Evolutionary conservation across 2,113 vertebrate species (phyloP).

Genomic region (Pleuronectes platessa): DNA sequence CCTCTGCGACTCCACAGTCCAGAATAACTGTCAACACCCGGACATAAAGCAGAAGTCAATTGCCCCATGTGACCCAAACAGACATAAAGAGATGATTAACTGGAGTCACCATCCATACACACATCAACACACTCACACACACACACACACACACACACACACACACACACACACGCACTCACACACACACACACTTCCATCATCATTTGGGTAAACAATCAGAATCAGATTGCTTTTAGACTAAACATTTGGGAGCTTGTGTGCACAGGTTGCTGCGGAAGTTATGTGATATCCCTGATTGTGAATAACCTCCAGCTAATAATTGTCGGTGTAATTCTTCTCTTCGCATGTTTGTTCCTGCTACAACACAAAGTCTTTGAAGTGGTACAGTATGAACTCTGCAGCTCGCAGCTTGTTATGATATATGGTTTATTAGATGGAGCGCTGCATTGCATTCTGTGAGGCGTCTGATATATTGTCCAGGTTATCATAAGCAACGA

Average conservation of each 20-base stretch:
- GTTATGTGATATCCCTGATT: neutral
- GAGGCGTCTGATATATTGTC: neutral
- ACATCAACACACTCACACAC: conserved; percentile 30
- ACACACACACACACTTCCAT: neutral
- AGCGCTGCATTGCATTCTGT: neutral
- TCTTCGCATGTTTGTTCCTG: neutral
- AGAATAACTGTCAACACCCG: conserved; percentile 62
- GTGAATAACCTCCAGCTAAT: conserved; percentile 2
- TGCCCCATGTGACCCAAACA: conserved; percentile 31
- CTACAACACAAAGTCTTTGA: conserved; percentile 18
- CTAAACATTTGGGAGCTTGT: neutral
- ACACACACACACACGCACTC: conserved; percentile 24
- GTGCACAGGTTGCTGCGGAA: neutral
- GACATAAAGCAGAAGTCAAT: conserved; percentile 57
- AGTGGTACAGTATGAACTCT: conserved; percentile 12
- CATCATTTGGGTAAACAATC: neutral
- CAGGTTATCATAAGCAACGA: neutral
- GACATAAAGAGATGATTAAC: conserved; percentile 39
- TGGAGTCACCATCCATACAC: conserved; percentile 22
- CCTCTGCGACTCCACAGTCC: conserved; percentile 17
- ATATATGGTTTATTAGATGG: conserved; percentile 21
- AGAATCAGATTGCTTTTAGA: conserved; percentile 3
- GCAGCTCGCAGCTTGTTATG: conserved; percentile 8
- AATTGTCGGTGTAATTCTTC: neutral
- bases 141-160: neutral